Percentiles rank a stretch among this genome's conserved stretches.
Conservation (phyloP, 2,113 vertebrate genomes). For the Pongo abelii region DNA sequence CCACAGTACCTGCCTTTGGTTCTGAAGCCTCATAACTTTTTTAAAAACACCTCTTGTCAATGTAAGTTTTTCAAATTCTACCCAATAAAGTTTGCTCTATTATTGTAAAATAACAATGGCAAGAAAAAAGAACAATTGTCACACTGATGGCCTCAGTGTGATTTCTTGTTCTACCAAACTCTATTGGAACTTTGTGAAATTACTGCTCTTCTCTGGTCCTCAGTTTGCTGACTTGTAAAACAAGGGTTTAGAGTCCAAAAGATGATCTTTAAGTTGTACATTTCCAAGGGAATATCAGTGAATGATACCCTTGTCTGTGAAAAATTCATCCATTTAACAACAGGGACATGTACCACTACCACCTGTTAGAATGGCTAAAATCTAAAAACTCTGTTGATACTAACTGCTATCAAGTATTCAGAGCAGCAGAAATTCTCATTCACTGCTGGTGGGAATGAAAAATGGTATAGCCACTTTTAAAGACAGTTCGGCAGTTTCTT, state of each 20-base stretch:
- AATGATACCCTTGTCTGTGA: not conserved
- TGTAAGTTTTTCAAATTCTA: not conserved
- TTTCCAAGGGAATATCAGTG: not conserved
- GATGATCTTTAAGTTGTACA: not conserved
- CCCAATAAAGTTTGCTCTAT: not conserved
- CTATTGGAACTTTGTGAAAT: not conserved
- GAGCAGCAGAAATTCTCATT: not conserved
- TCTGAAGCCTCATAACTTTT: not conserved
- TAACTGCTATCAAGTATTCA: not conserved
- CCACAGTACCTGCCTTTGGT: not conserved
- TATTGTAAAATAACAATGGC: not conserved
- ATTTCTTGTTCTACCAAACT: not conserved
- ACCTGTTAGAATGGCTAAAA: not conserved
- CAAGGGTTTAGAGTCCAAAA: not conserved
- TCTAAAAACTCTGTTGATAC: not conserved
- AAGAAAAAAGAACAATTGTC: no score
- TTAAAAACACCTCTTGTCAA: not conserved
- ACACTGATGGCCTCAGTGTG: not conserved
- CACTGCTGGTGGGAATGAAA: not conserved
- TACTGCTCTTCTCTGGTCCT: not conserved
- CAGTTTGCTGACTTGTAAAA: not conserved
- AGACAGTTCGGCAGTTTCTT: not conserved
- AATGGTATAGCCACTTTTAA: not conserved
- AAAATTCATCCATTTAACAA: not conserved
- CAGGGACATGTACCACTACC: not conserved